Conservation (phyloP, 2,888 invertebrate species). For the Aporophyla nigra region DNA sequence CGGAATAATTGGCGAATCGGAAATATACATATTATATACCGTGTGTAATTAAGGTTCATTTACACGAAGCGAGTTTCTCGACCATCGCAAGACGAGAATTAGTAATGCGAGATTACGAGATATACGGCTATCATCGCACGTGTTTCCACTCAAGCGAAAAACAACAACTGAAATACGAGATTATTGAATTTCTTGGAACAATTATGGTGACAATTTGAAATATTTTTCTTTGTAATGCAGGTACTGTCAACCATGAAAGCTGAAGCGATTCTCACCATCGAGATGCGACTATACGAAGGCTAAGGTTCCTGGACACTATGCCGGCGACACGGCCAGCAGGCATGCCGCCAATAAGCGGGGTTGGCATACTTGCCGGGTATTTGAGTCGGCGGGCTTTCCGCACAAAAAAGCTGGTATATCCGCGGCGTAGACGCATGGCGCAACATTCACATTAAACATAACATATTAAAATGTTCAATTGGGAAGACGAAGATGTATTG, state of each 20-base stretch:
- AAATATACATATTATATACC: constrained; percentile 1
- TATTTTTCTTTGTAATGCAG: background rate
- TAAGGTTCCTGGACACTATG: no score
- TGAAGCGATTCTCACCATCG: background rate
- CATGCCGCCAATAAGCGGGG: no score
- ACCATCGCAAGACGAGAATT: background rate
- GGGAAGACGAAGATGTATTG: no score
- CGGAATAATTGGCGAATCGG: constrained; percentile 9
- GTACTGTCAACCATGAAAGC: background rate
- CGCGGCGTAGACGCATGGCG: no score
- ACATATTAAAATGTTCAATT: no score
- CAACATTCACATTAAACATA: no score
- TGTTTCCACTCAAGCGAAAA: background rate
- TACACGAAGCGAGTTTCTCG: background rate
- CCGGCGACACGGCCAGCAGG: no score
- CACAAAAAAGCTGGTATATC: no score
- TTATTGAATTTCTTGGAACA: background rate
- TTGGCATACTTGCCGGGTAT: no score
- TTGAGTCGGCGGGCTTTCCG: no score
- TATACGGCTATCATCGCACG: background rate
- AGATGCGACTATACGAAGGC: no score
- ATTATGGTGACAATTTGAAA: background rate
- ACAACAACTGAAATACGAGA: background rate
- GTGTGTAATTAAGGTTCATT: background rate
- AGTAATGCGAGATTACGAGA: background rate